phyloP scores from a whole-genome alignment of 2,797 vertebrate species.

The Hydrophis major region DNA sequence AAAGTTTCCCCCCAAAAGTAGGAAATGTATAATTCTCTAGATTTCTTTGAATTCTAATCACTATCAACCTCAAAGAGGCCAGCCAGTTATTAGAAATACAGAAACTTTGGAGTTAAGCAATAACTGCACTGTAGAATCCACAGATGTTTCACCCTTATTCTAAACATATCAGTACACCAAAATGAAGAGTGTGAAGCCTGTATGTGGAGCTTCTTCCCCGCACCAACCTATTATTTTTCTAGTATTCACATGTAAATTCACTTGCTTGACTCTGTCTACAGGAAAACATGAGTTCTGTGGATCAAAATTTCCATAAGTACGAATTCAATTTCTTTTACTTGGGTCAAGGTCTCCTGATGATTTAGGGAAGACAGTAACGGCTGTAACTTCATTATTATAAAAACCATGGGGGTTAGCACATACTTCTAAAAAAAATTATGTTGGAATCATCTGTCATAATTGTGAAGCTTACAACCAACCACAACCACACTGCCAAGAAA shows the following conservation, averaged over 20 bases:
- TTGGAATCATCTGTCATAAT: conserved; percentile 3
- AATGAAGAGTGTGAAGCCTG: background rate
- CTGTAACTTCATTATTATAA: background rate
- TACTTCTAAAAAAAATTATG: background rate
- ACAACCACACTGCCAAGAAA: background rate
- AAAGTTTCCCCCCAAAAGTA: background rate
- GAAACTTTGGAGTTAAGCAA: background rate
- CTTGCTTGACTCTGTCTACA: background rate
- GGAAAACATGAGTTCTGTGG: background rate
- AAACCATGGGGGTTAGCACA: background rate
- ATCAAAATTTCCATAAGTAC: background rate
- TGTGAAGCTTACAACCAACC: conserved; percentile 34
- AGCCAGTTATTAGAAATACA: background rate
- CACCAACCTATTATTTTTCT: background rate
- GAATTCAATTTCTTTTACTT: background rate
- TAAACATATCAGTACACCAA: background rate
- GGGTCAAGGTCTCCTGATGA: background rate
- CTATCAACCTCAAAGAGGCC: background rate
- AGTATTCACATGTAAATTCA: background rate
- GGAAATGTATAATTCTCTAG: background rate
- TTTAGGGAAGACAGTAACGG: too few relatives aligned
- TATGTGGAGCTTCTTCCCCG: background rate
- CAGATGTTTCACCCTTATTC: background rate
- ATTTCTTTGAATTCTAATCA: background rate
- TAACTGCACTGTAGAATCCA: background rate